Evolutionary conservation across 64 coral and sea anemone genomes (phyloP).

Genomic region (Cladopsammia gracilis): DNA sequence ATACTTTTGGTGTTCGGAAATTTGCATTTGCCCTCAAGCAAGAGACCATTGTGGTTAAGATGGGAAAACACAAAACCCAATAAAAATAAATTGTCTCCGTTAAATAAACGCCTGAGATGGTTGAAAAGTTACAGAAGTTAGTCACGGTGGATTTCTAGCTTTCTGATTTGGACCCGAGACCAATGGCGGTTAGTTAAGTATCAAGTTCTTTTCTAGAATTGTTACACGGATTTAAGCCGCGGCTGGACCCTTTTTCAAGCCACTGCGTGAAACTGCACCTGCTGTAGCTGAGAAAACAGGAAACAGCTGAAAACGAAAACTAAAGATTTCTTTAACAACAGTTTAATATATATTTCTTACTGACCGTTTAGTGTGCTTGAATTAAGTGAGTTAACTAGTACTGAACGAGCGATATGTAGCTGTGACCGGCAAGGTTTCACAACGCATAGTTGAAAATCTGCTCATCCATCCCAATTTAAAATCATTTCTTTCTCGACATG

Average conservation of each 20-base stretch:
- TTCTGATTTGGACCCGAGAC: no score
- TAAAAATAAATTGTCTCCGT: conserved; percentile 36
- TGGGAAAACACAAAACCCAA: conserved; percentile 4
- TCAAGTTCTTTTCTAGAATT: background rate
- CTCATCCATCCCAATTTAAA: background rate
- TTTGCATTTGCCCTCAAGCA: conserved; percentile 57
- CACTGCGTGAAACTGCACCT: conserved; percentile 6
- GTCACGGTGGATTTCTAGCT: background rate
- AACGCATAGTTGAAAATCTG: background rate
- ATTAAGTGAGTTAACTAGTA: background rate
- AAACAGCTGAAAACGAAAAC: conserved; percentile 35
- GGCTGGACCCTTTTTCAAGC: conserved; percentile 5
- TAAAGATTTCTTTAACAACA: conserved; percentile 54
- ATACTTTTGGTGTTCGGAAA: background rate
- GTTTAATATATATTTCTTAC: conserved; percentile 35
- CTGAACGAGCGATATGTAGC: background rate
- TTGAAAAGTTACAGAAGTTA: background rate
- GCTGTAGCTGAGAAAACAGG: conserved; percentile 28
- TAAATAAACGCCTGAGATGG: background rate
- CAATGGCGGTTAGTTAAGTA: background rate
- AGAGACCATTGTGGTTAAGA: conserved; percentile 13
- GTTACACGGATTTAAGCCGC: background rate
- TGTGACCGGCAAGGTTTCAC: background rate
- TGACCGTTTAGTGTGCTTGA: conserved; percentile 9
- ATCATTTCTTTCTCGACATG: conserved; percentile 40